Conservation (phyloP, 2,797 vertebrate genomes). For the Rhabdophis nuchalis region DNA sequence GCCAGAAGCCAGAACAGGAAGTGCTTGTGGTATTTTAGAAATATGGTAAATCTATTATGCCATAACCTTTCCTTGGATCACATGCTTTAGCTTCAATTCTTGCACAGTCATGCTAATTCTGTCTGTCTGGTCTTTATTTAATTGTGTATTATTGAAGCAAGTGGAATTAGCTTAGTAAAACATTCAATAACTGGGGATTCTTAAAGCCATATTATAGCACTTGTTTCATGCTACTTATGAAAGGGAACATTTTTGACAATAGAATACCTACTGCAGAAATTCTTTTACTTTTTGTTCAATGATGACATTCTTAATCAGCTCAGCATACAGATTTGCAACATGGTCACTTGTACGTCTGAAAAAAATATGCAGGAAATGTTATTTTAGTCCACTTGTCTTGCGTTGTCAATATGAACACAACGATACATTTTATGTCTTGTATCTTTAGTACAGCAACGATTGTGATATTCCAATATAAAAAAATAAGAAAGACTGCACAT, state of each 20-base stretch:
- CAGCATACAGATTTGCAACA: conserved; percentile 85
- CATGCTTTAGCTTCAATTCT: neutral
- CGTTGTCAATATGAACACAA: neutral
- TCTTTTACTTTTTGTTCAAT: conserved; percentile 70
- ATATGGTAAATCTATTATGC: neutral
- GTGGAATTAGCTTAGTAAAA: neutral
- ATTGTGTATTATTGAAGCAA: neutral
- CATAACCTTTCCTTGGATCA: neutral
- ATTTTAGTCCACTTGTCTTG: conserved; percentile 26
- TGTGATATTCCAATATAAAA: neutral
- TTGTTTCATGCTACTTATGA: neutral
- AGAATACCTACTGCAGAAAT: conserved; percentile 81
- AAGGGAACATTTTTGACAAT: conserved; percentile 19
- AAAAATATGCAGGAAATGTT: conserved; percentile 41
- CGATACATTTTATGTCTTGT: neutral
- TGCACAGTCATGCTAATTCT: neutral
- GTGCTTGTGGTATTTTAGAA: neutral
- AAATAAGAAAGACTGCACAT: neutral
- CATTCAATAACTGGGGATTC: neutral
- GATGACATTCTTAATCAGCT: conserved; percentile 74
- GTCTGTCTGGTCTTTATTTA: neutral
- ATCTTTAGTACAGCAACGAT: conserved; percentile 12
- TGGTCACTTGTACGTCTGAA: conserved; percentile 86
- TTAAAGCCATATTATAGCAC: neutral
- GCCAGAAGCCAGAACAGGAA: no score